Evolutionary conservation across 2,888 invertebrate species (phyloP).

Genomic region (Habrosyne pyritoides): DNA sequence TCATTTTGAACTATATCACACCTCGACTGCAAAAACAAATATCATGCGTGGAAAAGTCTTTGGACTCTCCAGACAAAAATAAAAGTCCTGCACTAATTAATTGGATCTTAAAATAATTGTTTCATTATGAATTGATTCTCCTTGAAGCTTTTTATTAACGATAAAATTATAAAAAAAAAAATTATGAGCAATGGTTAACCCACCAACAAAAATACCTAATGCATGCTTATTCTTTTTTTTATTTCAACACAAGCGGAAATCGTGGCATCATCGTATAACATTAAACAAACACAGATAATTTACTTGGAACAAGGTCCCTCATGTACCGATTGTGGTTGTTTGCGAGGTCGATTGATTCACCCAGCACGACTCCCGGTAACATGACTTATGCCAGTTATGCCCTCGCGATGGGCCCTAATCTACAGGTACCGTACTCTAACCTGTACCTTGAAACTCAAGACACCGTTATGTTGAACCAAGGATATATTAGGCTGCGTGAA

Average conservation of each 20-base stretch:
- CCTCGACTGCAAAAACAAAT: too few species aligned
- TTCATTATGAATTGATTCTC: background rate
- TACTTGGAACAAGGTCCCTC: constrained; percentile 17
- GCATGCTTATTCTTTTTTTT: background rate
- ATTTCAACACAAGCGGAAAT: background rate
- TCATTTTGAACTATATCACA: too few species aligned
- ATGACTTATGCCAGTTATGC: constrained; percentile 31
- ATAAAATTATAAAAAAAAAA: background rate
- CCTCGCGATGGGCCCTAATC: constrained; percentile 39
- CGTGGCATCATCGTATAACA: constrained; percentile 20
- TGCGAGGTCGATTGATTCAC: constrained; percentile 45
- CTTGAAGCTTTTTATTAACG: background rate
- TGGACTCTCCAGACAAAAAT: background rate
- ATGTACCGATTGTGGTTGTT: constrained; percentile 27
- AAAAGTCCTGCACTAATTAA: background rate
- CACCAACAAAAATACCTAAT: background rate
- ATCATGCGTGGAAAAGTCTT: too few species aligned
- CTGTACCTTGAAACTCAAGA: constrained; percentile 26
- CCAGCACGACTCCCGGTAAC: constrained; percentile 37
- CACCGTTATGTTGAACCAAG: constrained; percentile 41
- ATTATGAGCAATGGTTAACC: background rate
- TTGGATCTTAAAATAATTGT: background rate
- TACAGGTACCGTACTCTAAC: constrained; percentile 47
- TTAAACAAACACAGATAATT: constrained; percentile 6
- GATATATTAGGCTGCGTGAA: background rate